Percentiles rank a stretch among this genome's conserved stretches.
These are phyloP conservation scores for Caenorhabditis imperialis DNA, from an alignment of 2,888 invertebrate species.

Conservation along the genomic window DNA sequence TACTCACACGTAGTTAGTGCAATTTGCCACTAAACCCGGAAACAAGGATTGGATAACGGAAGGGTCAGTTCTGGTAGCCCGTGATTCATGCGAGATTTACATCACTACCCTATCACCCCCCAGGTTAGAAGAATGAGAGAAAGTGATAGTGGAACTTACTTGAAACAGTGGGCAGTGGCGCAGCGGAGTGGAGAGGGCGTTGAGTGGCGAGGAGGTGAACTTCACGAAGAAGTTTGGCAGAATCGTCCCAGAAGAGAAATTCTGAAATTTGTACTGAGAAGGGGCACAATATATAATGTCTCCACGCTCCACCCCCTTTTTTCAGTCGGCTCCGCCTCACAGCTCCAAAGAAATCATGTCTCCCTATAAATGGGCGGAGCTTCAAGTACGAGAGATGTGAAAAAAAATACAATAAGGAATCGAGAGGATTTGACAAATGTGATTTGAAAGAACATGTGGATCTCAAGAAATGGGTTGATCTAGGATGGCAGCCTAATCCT, in stretches of 20 bases:
- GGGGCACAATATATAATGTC: conserved; percentile 14
- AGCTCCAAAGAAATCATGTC: conserved; percentile 11
- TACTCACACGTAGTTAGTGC: not conserved
- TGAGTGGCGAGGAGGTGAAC: no score
- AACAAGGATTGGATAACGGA: no score
- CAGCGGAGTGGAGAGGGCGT: no score
- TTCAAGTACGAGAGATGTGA: not conserved
- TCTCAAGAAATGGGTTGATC: not conserved
- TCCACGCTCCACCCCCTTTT: conserved; percentile 10
- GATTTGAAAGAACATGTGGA: not conserved
- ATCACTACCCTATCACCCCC: no score
- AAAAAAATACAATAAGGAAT: not conserved
- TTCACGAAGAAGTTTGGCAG: no score
- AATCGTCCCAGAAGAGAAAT: no score
- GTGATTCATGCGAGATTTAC: no score
- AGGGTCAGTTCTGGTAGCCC: no score
- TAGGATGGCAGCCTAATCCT: not conserved
- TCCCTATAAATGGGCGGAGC: conserved; percentile 15
- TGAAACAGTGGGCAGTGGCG: no score
- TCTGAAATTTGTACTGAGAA: conserved; percentile 14
- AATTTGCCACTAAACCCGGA: no score
- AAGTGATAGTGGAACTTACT: no score
- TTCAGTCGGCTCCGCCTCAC: conserved; percentile 12
- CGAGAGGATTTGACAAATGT: not conserved
- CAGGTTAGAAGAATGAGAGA: no score